Percentiles rank a stretch among this genome's conserved stretches.
Conservation (phyloP, 1,140 invertebrate genomes). For the Drosophila willistoni region DNA sequence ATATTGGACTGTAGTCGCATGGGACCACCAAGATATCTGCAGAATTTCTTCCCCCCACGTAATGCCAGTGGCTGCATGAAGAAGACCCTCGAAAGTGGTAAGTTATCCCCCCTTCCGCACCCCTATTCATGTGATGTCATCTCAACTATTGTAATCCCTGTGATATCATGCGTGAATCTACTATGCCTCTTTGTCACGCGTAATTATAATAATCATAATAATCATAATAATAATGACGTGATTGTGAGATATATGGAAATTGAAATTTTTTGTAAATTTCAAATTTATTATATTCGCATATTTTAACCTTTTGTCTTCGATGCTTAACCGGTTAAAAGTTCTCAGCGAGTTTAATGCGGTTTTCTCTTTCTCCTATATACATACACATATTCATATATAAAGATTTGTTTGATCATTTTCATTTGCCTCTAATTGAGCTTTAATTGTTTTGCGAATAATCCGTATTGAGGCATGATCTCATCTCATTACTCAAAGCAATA, state of each 20-base stretch:
- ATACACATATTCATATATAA: not conserved
- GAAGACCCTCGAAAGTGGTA: constrained; percentile 72
- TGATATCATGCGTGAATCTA: constrained; percentile 66
- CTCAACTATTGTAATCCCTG: constrained; percentile 28
- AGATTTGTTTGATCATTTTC: not conserved
- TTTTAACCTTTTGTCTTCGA: not conserved
- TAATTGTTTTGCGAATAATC: constrained; percentile 8
- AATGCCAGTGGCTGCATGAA: constrained; percentile 81
- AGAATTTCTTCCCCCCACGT: constrained; percentile 56
- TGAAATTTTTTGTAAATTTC: not conserved
- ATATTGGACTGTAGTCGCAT: constrained; percentile 66
- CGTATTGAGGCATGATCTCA: not conserved
- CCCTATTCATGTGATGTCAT: constrained; percentile 33
- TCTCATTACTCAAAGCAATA: not conserved
- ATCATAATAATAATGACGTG: constrained; percentile 58
- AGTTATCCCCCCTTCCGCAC: constrained; percentile 28
- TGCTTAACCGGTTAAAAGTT: not conserved
- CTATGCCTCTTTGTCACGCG: constrained; percentile 24
- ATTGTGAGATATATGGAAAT: constrained; percentile 8
- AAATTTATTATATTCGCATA: not conserved
- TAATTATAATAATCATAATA: constrained; percentile 47
- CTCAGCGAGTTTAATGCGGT: not conserved
- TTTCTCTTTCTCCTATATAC: too few species aligned
- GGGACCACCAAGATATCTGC: constrained; percentile 64
- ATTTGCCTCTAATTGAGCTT: not conserved